Base-by-base conservation (phyloP, 1,140 invertebrate species). In the Nautilus pompilius region DNA sequence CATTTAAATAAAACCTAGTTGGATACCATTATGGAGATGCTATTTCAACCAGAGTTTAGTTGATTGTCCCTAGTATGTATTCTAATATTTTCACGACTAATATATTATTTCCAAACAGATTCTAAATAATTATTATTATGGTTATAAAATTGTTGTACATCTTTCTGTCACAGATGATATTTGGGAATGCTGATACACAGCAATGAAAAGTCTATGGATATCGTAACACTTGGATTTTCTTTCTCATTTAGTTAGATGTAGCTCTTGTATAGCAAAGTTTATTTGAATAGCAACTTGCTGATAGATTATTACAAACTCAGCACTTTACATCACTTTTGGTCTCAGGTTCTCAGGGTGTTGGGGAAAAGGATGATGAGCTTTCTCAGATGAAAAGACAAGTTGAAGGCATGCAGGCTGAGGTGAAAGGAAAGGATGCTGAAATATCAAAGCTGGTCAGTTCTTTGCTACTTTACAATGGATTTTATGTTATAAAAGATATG, bases 371-470 rank as follows among this genome's bases (percentile, higher is more conserved):
- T 29, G 76, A 74, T 28, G 70, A 74, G 34, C 55, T 78, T n/a
- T 63, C 61, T 24, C 60, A 51, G 51, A 58, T 79, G 60, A 68
- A 71, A 65, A 62, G 67, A 59, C 68, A 71, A 69, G 28, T 80
- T 28, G 67, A 77, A 55, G 60, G 30, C 4, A 48, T 77, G 28
- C 69, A 63, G 53, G 54, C 66, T 55, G 61, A 78, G 53, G 29
- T 78, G 56, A 56, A 62, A 58, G 76, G 77, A 51, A 77, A 76
- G 65, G 71, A 79, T 64, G 61, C 61, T 45, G 55, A 71, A 41
- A 61, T 79, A 61, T 66, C 71, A 32, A 72, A 73, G 69, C 63
- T 76, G 58, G 77, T 79, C 65, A 71, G 74, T 66, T 24, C 13
- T 15, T n/a, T 41, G 13, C n/a, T n/a, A 41, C n/a, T 41, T 41